Base-by-base conservation (phyloP, 2,888 invertebrate species). In the Sinhomidia bicolor region DNA sequence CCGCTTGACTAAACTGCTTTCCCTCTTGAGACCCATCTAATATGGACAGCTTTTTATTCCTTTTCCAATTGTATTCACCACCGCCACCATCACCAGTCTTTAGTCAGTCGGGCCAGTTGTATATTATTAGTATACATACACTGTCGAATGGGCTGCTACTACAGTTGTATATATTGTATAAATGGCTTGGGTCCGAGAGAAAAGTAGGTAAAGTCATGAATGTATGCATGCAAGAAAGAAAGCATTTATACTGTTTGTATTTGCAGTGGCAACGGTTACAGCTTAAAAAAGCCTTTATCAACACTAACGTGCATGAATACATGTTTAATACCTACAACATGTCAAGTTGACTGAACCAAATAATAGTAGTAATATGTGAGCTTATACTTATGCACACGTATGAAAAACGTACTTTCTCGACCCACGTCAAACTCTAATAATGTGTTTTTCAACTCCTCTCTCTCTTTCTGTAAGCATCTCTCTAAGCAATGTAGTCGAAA, bases 1-100 rank as follows among this genome's bases (percentile, higher is more conserved):
- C 83, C 83, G 88, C 88, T 88, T 88, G 88, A 88, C 88, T 88
- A 88, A 88, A 88, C 88, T 79, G 68, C 79, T 79, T 88, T 88
- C 79, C 88, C 87, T 78, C 88, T 88, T 57, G 88, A 83, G 88
- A 88, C 88, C 83, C 79, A 88, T 83, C 78, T 88, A 88, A 88
- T 88, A 88, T 88, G 88, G 88, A 88, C 88, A 88, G 71, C 68
- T 44, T 79, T 83, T 84, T 84, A 83, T 86, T 78, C 71, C 65
- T 78, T 76, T 88, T 83, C 71, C 83, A 83, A 83, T 83, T 65
- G 78, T 68, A 88, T 23, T 79, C 78, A 60, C 60, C 79, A 79
- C 79, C 36, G 29, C 23, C 29, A 20, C 68, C 36, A 36, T 32
- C n/a, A 51, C 47, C 29, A 81, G 74, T 60, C 74, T 74, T 74